Conservation (phyloP, 2,797 vertebrate genomes). For the Myripristis murdjan region DNA sequence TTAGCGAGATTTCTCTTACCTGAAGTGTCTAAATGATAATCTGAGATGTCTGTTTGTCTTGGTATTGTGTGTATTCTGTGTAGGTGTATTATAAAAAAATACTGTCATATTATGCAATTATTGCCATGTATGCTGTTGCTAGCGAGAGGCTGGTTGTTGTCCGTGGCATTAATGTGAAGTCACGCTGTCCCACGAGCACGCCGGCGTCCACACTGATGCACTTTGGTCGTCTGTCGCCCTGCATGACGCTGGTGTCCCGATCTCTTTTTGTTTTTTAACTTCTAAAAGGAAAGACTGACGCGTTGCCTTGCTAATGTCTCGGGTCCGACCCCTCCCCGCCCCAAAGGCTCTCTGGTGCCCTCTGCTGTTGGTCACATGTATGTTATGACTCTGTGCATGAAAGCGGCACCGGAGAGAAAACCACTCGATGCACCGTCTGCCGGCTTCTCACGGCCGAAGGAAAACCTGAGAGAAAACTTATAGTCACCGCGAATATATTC, state of each 20-base stretch:
- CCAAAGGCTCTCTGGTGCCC: conserved; percentile 4
- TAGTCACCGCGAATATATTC: conserved; percentile 51
- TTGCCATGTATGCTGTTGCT: conserved; percentile 20
- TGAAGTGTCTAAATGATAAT: conserved; percentile 7
- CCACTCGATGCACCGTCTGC: conserved; percentile 42
- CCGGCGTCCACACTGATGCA: conserved; percentile 35
- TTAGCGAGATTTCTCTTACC: background rate
- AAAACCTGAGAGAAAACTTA: conserved; percentile 7
- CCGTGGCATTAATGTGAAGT: conserved; percentile 12
- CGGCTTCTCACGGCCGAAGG: conserved; percentile 12
- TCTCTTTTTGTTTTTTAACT: no score
- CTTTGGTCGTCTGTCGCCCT: conserved; percentile 42
- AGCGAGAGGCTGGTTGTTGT: conserved; percentile 12
- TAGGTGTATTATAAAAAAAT: conserved; percentile 42
- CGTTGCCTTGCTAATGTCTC: conserved; percentile 24
- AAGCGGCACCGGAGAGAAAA: conserved; percentile 32
- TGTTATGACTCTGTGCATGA: conserved; percentile 56
- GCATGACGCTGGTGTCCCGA: conserved; percentile 42
- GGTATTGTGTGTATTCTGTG: conserved; percentile 27
- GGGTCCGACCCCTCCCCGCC: no score
- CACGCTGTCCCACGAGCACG: conserved; percentile 3
- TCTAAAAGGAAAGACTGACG: conserved; percentile 6
- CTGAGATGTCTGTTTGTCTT: conserved; percentile 24
- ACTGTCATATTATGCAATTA: conserved; percentile 57
- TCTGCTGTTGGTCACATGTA: conserved; percentile 21